Evolutionary conservation across 64 coral and sea anemone species (phyloP).

Genomic region (Acropora yongei): DNA sequence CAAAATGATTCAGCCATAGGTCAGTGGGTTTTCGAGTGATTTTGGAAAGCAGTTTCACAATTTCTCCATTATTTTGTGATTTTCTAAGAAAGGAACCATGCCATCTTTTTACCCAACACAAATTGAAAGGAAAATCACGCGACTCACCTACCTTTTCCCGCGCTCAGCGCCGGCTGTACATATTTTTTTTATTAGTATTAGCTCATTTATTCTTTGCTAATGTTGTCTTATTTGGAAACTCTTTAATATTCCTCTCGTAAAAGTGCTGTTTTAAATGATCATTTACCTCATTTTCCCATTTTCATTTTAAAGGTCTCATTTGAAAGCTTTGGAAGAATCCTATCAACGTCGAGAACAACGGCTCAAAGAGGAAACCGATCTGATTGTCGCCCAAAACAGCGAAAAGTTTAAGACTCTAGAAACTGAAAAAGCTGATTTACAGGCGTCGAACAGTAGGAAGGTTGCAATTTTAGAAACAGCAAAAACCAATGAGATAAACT

Average conservation of each 20-base stretch:
- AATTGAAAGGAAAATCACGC: too few relatives aligned
- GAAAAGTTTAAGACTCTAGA: slow-evolving; percentile 74
- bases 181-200: too few relatives aligned
- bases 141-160: too few relatives aligned
- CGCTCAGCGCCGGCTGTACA: too few relatives aligned
- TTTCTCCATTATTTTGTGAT: too few relatives aligned
- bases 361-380: slow-evolving; percentile 88
- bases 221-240: background rate
- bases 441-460: slow-evolving; percentile 60
- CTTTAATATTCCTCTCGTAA: too few relatives aligned
- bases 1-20: background rate
- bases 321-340: slow-evolving; percentile 90
- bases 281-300: background rate
- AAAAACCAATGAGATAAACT: slow-evolving; percentile 71
- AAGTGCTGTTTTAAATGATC: background rate
- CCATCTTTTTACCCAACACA: too few relatives aligned
- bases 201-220: background rate
- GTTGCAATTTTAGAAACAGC: slow-evolving; percentile 61
- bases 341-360: slow-evolving; percentile 91
- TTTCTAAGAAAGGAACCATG: too few relatives aligned
- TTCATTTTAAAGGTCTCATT: slow-evolving; percentile 57
- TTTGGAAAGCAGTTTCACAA: too few relatives aligned
- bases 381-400: slow-evolving; percentile 75
- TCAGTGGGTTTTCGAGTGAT: background rate
- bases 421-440: slow-evolving; percentile 75